Conservation (phyloP, 2,888 invertebrate species). For the Gibbula magus region DNA sequence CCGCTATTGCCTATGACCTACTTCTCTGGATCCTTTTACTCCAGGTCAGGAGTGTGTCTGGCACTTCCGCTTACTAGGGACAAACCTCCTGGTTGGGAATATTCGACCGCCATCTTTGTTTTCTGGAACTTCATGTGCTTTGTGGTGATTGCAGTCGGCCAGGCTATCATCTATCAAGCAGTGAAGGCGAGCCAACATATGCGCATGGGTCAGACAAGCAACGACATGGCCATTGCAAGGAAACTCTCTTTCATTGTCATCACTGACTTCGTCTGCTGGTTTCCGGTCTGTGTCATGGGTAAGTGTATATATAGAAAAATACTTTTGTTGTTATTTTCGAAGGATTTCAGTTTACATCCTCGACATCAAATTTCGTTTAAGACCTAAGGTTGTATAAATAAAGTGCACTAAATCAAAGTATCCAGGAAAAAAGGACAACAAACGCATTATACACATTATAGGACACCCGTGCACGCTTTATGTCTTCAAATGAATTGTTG, state of each 20-base stretch:
- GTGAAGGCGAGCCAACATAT: conserved; percentile 32
- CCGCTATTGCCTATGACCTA: conserved; percentile 58
- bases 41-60: conserved; percentile 68
- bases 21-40: conserved; percentile 59
- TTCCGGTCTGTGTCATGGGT: conserved; percentile 47
- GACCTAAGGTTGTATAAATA: too few relatives aligned
- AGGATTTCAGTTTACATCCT: too few relatives aligned
- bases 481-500: too few relatives aligned
- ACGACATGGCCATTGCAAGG: conserved; percentile 56
- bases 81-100: conserved; percentile 70
- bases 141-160: conserved; percentile 66
- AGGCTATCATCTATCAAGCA: conserved; percentile 67
- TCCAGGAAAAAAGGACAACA: too few relatives aligned
- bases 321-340: too few relatives aligned
- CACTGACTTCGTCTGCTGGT: conserved; percentile 66
- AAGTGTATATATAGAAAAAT: background rate
- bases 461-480: too few relatives aligned
- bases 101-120: conserved; percentile 69
- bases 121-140: conserved; percentile 67
- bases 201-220: conserved; percentile 33
- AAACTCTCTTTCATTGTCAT: conserved; percentile 66
- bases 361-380: too few relatives aligned
- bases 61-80: conserved; percentile 71
- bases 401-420: too few relatives aligned
- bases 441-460: too few relatives aligned